Percentiles rank a stretch among this genome's conserved stretches.
Conservation (phyloP, 2,888 invertebrate species). For the Nomada ferruginata region DNA sequence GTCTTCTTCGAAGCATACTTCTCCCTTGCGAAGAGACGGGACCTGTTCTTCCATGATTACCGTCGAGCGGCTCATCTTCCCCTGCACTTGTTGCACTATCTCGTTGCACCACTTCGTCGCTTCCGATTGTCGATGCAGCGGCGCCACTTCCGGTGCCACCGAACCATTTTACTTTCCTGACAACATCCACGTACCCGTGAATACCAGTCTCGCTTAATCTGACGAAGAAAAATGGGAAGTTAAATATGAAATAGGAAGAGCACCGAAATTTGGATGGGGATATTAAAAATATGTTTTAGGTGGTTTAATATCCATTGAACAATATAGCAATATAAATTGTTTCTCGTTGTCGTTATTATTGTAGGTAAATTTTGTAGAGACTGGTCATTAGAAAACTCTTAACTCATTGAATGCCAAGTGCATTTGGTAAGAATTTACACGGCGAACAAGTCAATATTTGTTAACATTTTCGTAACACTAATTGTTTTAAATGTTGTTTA, state of each 20-base stretch:
- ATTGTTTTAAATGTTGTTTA: no score
- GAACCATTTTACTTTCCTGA: constrained; percentile 81
- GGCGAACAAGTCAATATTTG: no score
- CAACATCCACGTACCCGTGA: constrained; percentile 79
- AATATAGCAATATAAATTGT: no score
- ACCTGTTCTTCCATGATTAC: constrained; percentile 73
- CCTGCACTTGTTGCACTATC: constrained; percentile 83
- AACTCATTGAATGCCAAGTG: no score
- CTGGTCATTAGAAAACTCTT: no score
- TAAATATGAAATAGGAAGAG: neutral
- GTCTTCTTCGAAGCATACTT: constrained; percentile 80
- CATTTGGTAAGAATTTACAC: no score
- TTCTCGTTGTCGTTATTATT: no score
- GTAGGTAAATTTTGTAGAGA: no score
- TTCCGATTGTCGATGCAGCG: constrained; percentile 75
- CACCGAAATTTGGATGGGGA: no score
- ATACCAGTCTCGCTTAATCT: constrained; percentile 81
- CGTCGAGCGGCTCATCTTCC: constrained; percentile 80
- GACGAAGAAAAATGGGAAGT: neutral
- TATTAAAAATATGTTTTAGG: neutral
- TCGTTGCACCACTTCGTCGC: constrained; percentile 81
- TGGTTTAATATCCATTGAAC: no score
- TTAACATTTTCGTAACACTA: no score
- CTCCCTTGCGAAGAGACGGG: constrained; percentile 78
- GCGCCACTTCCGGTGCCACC: constrained; percentile 74